A percentile compares a stretch with the other conserved stretches of the same genome.
Conservation (phyloP, 1,140 invertebrate genomes). For the Calliphora vicina region DNA sequence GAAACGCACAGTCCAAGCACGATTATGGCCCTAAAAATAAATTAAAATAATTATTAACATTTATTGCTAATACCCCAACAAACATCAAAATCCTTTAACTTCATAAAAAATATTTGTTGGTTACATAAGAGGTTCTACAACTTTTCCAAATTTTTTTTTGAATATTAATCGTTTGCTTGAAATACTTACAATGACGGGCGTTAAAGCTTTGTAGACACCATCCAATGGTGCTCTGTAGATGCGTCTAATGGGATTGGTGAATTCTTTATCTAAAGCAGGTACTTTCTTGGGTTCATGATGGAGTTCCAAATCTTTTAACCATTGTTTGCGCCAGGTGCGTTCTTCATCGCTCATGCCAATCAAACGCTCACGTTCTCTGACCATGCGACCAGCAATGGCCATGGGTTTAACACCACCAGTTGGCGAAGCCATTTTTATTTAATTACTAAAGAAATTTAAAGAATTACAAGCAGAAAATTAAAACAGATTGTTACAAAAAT, state of each 20-base stretch:
- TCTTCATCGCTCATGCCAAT: conserved; percentile 85
- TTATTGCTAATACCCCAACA: background rate
- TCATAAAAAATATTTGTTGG: background rate
- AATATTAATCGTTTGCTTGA: background rate
- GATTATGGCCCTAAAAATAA: conserved; percentile 64
- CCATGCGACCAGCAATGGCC: conserved; percentile 77
- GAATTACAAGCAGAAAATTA: background rate
- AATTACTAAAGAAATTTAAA: background rate
- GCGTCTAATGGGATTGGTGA: conserved; percentile 80
- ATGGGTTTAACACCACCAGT: conserved; percentile 75
- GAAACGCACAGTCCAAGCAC: conserved; percentile 68
- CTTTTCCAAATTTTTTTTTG: conserved; percentile 13
- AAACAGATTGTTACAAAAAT: background rate
- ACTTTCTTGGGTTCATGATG: conserved; percentile 75
- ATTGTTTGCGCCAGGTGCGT: conserved; percentile 82
- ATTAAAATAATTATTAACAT: background rate
- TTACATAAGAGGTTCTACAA: background rate
- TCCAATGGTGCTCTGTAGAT: conserved; percentile 78
- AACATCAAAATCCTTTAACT: background rate
- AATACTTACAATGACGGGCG: conserved; percentile 69
- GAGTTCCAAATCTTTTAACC: conserved; percentile 82
- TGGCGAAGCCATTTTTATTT: conserved; percentile 52
- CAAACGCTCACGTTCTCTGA: conserved; percentile 77
- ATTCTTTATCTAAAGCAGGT: conserved; percentile 72
- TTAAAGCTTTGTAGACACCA: conserved; percentile 67